Base-by-base conservation (phyloP, 2,888 invertebrate species). In the Slavum lentiscoides region DNA sequence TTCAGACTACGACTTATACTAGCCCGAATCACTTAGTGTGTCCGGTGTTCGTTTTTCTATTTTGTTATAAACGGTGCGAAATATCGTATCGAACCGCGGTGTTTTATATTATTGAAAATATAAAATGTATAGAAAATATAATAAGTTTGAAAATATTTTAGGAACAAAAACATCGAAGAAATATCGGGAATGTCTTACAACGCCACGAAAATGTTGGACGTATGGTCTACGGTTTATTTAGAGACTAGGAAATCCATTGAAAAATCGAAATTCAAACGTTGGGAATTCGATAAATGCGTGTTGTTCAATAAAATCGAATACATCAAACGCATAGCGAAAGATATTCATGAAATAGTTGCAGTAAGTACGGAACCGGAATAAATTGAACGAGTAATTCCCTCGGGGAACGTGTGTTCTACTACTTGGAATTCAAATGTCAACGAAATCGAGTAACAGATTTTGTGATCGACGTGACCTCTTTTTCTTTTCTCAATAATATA, bases 211-310 rank as follows among this genome's bases (percentile, higher is more conserved):
- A 92, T 94, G 89, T 88, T 95, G 87, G 89, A 89, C 77, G 88
- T 88, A 67, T 95, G 95, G 94, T 92, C 93, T 85, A 86, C 88
- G 0, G 88, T 92, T 0, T 97, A 96, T 86, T 89, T 92, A 85
- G 89, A 91, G 67, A 94, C 93, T 6, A 89, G 97, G 17, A 90
- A 91, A n/a, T 91, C 91, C 84, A 97, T 97, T 83, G 97, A 97
- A 86, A 87, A 91, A 21, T 93, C 94, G 2, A 95, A 94, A 0
- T 93, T 94, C 43, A 90, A 91, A 7, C 90, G 97, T 15, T 97
- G 97, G 97, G 96, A 97, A 87, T 97, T 97, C 86, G 94, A 96
- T 85, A 92, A 93, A 84, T 91, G 90, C n/a, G 89, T 90, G 62
- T 87, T 97, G 53, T 97, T 97, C 86, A 91, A 91, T 4, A 90